Evolutionary conservation across 2,797 vertebrate species (phyloP), one percentile per base, ranked within the genome.

Genomic region (Diceros bicornis): DNA sequence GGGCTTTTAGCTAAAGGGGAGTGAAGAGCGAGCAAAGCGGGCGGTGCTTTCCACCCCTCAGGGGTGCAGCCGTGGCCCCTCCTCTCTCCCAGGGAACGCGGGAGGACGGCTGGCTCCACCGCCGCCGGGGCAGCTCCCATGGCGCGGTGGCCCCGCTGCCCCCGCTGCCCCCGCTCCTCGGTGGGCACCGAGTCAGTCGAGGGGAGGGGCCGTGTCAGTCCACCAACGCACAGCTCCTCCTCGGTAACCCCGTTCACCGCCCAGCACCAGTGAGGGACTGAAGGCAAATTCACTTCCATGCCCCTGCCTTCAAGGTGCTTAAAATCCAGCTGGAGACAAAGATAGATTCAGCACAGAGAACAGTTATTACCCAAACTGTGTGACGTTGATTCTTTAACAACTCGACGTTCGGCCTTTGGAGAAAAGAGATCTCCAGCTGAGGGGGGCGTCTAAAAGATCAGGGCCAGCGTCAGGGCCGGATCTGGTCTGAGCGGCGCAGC

Each of bases 41-140:
- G 0, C 1, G 0, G 20, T 1, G 0, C 7, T 17, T 20, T 74
- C 47, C 12, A 2, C 27, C 34, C n/a, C 44, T 10, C 8, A 4
- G 62, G 50, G 32, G 9, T 11, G 29, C 6, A 8, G 4, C 62
- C 47, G 4, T 37, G 47, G 50, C 50, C 50, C 17, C 3, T 61
- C n/a, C 16, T 21, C 18, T 16, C 27, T 34, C 4, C 6, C 4
- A 4, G 5, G 7, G 69, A 29, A 29, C 0, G 0, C 50, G 4
- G 21, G 50, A 25, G 66, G 57, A 11, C 44, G 10, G 78, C 37
- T 25, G 10, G 23, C 37, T 32, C 52, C 50, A 27, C 37, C 21
- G 47, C 23, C 23, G 10, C 27, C 0, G 8, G 9, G 27, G 29
- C 9, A 25, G 21, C 57, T 2, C 64, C n/a, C 32, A 4, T 6